Percentiles rank a stretch among this genome's conserved stretches.
Evolutionary conservation across 1,140 invertebrate species (phyloP).

Genomic region (Rhynchophorus ferrugineus): DNA sequence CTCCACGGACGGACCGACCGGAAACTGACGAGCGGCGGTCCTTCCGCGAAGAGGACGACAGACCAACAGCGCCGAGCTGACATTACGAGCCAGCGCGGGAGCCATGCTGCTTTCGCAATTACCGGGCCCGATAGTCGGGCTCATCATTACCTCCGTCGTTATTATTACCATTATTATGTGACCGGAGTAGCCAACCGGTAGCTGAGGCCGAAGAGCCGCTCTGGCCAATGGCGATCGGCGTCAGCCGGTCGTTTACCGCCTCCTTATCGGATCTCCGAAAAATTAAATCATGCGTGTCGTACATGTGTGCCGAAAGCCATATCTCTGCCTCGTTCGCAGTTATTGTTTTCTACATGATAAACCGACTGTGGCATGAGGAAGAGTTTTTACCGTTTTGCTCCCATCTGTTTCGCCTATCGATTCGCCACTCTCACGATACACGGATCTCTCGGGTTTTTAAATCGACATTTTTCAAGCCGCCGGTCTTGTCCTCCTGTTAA

Average conservation of each 20-base stretch:
- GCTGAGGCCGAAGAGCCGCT: constrained; percentile 9
- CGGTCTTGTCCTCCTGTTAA: too few species aligned
- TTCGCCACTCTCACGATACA: too few species aligned
- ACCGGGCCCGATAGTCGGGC: constrained; percentile 12
- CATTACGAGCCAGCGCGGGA: constrained; percentile 15
- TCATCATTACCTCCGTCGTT: constrained; percentile 21
- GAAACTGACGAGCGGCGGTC: constrained; percentile 1
- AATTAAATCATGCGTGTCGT: not conserved
- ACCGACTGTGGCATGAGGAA: too few species aligned
- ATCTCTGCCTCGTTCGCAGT: too few species aligned
- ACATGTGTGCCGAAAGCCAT: too few species aligned
- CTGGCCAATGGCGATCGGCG: constrained; percentile 15
- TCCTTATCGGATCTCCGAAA: constrained; percentile 17
- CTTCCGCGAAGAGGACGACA: constrained; percentile 1
- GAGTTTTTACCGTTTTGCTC: too few species aligned
- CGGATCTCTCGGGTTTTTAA: too few species aligned
- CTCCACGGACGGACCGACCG: not conserved
- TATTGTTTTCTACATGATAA: too few species aligned
- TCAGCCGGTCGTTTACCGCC: constrained; percentile 17
- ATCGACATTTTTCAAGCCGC: too few species aligned
- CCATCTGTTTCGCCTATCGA: too few species aligned
- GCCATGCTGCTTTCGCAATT: constrained; percentile 24
- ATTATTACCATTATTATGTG: constrained; percentile 23
- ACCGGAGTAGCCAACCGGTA: constrained; percentile 20
- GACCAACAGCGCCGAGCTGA: constrained; percentile 1